phyloP scores from a whole-genome alignment of 2,888 invertebrate species.

The Watsonalla binaria region DNA sequence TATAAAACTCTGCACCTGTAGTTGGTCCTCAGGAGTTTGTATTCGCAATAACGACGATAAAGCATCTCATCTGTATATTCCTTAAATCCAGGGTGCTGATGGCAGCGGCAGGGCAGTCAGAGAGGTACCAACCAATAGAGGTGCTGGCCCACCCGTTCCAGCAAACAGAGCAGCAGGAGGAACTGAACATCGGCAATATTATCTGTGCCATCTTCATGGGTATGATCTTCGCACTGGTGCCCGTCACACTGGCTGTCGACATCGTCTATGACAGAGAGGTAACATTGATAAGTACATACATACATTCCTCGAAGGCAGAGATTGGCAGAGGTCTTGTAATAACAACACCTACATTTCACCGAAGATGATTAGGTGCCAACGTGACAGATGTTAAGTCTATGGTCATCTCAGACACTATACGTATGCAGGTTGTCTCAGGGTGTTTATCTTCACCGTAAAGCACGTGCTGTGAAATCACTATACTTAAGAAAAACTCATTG shows the following conservation, averaged over 20 bases:
- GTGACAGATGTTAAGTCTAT: too few relatives aligned
- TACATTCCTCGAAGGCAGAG: too few relatives aligned
- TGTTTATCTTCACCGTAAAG: too few relatives aligned
- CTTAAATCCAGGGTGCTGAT: constrained; percentile 48
- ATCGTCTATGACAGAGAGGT: constrained; percentile 92
- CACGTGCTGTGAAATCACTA: too few relatives aligned
- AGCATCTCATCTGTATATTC: not conserved
- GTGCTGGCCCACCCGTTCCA: constrained; percentile 84
- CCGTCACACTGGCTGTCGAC: constrained; percentile 87
- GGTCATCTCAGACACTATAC: too few relatives aligned
- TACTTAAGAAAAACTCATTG: too few relatives aligned
- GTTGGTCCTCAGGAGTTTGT: too few relatives aligned
- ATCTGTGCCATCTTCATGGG: constrained; percentile 88
- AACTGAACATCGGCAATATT: constrained; percentile 84
- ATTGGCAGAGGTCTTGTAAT: too few relatives aligned
- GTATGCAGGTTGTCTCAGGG: too few relatives aligned
- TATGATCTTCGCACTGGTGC: constrained; percentile 88
- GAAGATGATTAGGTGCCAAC: too few relatives aligned
- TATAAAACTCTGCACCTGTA: too few relatives aligned
- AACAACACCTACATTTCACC: too few relatives aligned
- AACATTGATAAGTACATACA: constrained; percentile 16
- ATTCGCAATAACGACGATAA: not conserved
- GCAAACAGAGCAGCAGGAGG: constrained; percentile 85
- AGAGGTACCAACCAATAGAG: constrained; percentile 79
- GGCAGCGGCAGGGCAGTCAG: constrained; percentile 50